Conservation (phyloP, 2,888 invertebrate genomes). For the Norana najaformis region DNA sequence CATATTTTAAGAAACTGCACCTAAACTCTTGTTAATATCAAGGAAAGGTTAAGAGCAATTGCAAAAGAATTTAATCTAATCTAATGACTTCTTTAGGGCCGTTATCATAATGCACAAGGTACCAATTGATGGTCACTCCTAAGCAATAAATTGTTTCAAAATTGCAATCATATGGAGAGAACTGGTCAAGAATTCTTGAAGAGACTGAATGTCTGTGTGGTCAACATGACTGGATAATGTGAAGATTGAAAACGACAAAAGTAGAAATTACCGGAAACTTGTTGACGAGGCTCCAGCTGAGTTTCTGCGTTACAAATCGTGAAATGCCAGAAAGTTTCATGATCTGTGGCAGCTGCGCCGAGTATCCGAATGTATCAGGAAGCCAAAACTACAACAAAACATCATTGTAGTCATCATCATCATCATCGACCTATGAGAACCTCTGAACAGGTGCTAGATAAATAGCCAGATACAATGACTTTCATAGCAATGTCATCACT, state of each 20-base stretch:
- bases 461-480: background rate
- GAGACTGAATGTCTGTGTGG: background rate
- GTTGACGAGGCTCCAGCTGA: constrained; percentile 66
- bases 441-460: background rate
- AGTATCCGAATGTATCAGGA: constrained; percentile 67
- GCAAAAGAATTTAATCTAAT: no score
- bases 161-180: background rate
- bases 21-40: background rate
- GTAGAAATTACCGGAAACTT: constrained; percentile 63
- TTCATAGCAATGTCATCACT: no score
- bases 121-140: background rate
- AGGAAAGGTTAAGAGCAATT: no score
- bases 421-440: background rate
- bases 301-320: constrained; percentile 65
- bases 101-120: background rate
- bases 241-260: background rate
- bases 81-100: no score
- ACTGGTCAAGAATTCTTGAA: background rate
- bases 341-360: constrained; percentile 66
- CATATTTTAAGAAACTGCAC: background rate
- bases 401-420: background rate
- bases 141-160: background rate
- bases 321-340: constrained; percentile 63
- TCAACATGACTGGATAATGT: background rate
- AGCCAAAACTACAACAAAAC: constrained; percentile 63